These are phyloP conservation scores for Mormyrus hasselquistii DNA, from an alignment of 2,797 vertebrate species.

Conservation along the genomic window DNA sequence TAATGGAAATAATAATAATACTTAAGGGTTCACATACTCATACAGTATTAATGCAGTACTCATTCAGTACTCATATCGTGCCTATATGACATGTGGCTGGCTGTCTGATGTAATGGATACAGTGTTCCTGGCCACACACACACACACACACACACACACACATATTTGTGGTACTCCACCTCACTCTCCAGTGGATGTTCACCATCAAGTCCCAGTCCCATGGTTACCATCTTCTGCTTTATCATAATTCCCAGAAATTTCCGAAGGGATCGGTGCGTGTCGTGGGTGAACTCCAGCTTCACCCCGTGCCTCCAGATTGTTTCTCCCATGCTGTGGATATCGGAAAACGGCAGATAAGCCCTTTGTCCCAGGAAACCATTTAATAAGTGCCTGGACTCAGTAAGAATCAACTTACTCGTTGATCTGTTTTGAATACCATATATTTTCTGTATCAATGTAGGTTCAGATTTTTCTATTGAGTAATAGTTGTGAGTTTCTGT, in stretches of 20 bases:
- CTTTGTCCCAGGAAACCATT: neutral
- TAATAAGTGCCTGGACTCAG: neutral
- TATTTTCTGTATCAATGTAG: neutral
- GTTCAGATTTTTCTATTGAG: neutral
- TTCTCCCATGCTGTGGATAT: neutral
- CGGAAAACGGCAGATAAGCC: neutral
- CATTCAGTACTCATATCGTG: neutral
- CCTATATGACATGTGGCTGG: neutral
- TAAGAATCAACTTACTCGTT: neutral
- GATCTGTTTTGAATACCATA: neutral
- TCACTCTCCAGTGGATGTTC: neutral
- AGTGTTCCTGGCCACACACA: neutral
- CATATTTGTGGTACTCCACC: neutral
- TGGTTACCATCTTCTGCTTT: neutral
- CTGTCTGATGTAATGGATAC: neutral
- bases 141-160: neutral
- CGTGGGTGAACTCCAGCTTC: neutral
- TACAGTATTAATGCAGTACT: neutral
- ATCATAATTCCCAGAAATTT: neutral
- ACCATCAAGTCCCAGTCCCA: neutral
- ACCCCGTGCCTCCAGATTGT: neutral
- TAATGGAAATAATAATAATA: neutral
- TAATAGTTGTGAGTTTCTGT: neutral
- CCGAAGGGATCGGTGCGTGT: neutral
- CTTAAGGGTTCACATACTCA: neutral